Percentiles rank a stretch among this genome's conserved stretches.
Evolutionary conservation across 2,113 vertebrate genomes (phyloP).

Genomic region (Nycticebus coucang): DNA sequence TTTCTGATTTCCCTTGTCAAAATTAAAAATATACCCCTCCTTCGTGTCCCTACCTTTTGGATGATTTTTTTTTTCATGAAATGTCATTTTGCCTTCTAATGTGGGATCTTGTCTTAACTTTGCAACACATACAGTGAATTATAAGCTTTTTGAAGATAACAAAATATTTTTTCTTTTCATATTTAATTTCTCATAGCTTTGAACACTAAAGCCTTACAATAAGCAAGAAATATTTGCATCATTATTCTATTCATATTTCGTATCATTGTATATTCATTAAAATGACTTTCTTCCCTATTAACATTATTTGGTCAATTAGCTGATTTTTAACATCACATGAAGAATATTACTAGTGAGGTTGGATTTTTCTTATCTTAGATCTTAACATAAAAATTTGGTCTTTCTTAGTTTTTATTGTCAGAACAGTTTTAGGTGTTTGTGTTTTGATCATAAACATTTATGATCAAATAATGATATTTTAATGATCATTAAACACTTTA

Average conservation of each 20-base stretch:
- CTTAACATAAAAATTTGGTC: background rate
- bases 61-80: background rate
- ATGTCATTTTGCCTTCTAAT: background rate
- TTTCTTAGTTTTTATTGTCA: background rate
- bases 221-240: background rate
- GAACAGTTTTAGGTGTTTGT: background rate
- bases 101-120: background rate
- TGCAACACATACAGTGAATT: background rate
- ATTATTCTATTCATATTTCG: slow-evolving; percentile 1
- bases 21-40: background rate
- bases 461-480: too few species aligned
- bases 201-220: background rate
- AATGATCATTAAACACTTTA: background rate
- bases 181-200: background rate
- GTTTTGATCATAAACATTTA: background rate
- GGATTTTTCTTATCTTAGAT: background rate
- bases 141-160: background rate
- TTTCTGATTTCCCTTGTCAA: too few species aligned
- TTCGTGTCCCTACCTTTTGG: too few species aligned
- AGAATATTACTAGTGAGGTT: background rate
- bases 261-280: background rate
- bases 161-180: background rate
- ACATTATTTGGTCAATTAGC: background rate
- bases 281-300: background rate
- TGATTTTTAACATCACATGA: background rate